Percentiles rank a stretch among this genome's conserved stretches.
Evolutionary conservation across 1,140 invertebrate species (phyloP).

Genomic region (Drepana arcuata): DNA sequence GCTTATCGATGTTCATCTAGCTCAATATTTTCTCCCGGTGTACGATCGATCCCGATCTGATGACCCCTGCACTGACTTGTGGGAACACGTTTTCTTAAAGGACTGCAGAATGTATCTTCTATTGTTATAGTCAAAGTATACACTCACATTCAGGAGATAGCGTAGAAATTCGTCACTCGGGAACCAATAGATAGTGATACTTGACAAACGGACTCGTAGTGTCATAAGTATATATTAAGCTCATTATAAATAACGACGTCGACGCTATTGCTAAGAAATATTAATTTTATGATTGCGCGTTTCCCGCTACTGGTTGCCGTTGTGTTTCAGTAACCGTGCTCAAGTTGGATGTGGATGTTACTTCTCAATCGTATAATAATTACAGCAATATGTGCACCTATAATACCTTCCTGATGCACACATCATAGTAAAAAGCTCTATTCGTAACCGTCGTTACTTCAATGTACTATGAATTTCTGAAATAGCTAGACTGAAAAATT

Average conservation of each 20-base stretch:
- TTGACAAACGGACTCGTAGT: too few species aligned
- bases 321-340: conserved; percentile 15
- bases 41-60: conserved; percentile 43
- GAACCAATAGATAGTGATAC: too few species aligned
- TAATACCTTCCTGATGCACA: conserved; percentile 12
- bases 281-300: conserved; percentile 21
- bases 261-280: too few species aligned
- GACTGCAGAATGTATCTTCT: too few species aligned
- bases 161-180: too few species aligned
- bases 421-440: background rate
- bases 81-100: conserved; percentile 22
- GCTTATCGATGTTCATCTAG: conserved; percentile 48
- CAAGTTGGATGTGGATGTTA: conserved; percentile 7
- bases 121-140: too few species aligned
- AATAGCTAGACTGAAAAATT: too few species aligned
- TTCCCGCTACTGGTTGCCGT: conserved; percentile 18
- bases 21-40: conserved; percentile 56
- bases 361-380: conserved; percentile 24
- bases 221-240: too few species aligned
- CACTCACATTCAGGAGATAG: too few species aligned
- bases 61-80: conserved; percentile 25
- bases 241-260: too few species aligned
- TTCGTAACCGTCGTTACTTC: background rate
- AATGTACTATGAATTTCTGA: conserved; percentile 2
- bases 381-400: conserved; percentile 12